Evolutionary conservation across 2,888 invertebrate species (phyloP).

Genomic region (Galeruca laticollis): DNA sequence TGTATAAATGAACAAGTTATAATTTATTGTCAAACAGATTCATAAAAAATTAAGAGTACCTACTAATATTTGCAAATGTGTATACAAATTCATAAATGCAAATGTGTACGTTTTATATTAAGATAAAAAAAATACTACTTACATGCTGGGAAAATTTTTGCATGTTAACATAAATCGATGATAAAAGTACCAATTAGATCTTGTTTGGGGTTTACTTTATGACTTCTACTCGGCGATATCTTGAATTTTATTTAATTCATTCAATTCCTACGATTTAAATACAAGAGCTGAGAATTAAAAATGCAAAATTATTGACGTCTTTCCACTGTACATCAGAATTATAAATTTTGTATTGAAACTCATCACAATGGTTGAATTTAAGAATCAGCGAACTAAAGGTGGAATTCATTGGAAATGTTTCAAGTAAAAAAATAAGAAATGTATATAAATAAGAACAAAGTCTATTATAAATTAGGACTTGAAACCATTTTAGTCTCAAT

Average conservation of each 20-base stretch:
- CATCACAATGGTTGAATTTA: too few species aligned
- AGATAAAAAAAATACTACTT: neutral
- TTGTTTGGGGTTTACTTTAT: slow-evolving; percentile 1
- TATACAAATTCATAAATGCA: too few species aligned
- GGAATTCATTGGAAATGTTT: too few species aligned
- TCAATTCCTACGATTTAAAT: neutral
- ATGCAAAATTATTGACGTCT: too few species aligned
- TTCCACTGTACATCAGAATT: too few species aligned
- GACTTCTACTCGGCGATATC: neutral
- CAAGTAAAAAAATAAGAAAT: too few species aligned
- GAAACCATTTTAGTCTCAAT: too few species aligned
- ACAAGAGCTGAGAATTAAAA: neutral
- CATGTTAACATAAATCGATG: neutral
- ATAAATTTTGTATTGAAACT: too few species aligned
- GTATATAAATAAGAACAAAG: too few species aligned
- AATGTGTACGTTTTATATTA: neutral
- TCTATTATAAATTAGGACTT: too few species aligned
- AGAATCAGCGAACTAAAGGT: too few species aligned
- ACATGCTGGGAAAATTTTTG: neutral
- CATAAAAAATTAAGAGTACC: neutral
- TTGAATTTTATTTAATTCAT: neutral
- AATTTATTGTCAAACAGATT: neutral
- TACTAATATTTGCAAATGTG: neutral
- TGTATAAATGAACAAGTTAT: too few species aligned
- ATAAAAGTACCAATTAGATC: neutral